Conservation (phyloP, 2,113 vertebrate genomes). For the Clarias gariepinus region DNA sequence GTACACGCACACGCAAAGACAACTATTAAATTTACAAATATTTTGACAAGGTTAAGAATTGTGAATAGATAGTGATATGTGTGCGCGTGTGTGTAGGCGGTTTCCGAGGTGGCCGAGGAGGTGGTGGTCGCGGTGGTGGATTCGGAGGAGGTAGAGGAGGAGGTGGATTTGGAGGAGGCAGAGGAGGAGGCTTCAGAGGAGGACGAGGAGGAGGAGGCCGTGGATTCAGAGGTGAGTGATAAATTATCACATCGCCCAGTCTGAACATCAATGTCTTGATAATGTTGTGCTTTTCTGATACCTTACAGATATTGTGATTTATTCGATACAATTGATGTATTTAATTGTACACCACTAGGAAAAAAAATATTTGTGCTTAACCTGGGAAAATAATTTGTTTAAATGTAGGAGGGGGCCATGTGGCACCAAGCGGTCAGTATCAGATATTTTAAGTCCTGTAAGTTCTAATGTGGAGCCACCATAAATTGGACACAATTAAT, state of each 20-base stretch:
- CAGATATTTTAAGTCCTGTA: too few species aligned
- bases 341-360: background rate
- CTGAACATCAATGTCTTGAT: background rate
- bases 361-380: background rate
- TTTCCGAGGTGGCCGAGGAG: constrained; percentile 70
- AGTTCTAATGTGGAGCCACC: too few species aligned
- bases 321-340: too few species aligned
- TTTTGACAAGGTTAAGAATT: too few species aligned
- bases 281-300: too few species aligned
- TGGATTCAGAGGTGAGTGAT: constrained; percentile 79
- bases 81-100: constrained; percentile 64
- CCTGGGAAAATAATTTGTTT: too few species aligned
- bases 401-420: too few species aligned
- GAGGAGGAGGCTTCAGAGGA: constrained; percentile 77
- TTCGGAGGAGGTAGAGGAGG: constrained; percentile 71
- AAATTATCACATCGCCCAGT: too few species aligned
- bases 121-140: constrained; percentile 75
- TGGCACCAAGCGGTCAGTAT: too few species aligned
- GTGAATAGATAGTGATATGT: too few species aligned
- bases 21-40: background rate
- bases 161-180: constrained; percentile 73
- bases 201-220: constrained; percentile 70
- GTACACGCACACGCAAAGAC: background rate
- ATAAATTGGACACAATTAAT: too few species aligned
- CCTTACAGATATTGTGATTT: background rate